Conservation (phyloP, 2,113 vertebrate species). For the Melanerpes formicivorus region DNA sequence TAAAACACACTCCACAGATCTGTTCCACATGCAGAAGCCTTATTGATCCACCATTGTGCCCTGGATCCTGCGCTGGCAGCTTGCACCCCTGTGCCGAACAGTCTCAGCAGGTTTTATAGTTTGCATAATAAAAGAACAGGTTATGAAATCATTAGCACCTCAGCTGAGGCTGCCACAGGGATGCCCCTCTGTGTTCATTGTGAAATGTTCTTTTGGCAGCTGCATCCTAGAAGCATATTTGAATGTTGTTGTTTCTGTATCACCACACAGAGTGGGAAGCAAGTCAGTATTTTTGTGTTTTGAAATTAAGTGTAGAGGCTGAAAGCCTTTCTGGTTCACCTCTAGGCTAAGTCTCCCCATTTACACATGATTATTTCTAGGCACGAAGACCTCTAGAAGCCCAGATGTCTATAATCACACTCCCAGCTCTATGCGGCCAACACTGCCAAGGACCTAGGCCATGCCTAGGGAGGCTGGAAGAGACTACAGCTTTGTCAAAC, state of each 20-base stretch:
- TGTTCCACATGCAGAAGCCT: constrained; percentile 7
- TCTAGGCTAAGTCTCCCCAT: background rate
- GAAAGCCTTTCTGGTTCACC: background rate
- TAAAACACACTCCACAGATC: background rate
- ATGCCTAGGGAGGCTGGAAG: background rate
- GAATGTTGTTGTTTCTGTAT: background rate
- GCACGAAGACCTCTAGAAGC: background rate
- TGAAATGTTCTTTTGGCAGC: background rate
- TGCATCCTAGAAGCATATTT: background rate
- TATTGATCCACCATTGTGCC: background rate
- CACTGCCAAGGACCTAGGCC: background rate
- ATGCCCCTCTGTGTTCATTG: constrained; percentile 9
- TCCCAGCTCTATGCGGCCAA: background rate
- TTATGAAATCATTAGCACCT: constrained; percentile 57
- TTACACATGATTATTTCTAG: background rate
- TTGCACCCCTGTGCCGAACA: background rate
- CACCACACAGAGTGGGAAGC: background rate
- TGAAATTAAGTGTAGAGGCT: background rate
- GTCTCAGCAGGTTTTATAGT: constrained; percentile 5
- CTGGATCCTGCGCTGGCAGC: background rate
- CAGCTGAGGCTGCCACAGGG: constrained; percentile 41
- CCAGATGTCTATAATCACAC: background rate
- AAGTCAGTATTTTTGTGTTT: background rate
- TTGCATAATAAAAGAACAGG: constrained; percentile 20
- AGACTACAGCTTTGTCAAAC: background rate